A percentile compares a stretch with the other conserved stretches of the same genome.
These are phyloP conservation scores for Drosophila sucinea DNA, from an alignment of 1,140 invertebrate species.

Conservation along the genomic window DNA sequence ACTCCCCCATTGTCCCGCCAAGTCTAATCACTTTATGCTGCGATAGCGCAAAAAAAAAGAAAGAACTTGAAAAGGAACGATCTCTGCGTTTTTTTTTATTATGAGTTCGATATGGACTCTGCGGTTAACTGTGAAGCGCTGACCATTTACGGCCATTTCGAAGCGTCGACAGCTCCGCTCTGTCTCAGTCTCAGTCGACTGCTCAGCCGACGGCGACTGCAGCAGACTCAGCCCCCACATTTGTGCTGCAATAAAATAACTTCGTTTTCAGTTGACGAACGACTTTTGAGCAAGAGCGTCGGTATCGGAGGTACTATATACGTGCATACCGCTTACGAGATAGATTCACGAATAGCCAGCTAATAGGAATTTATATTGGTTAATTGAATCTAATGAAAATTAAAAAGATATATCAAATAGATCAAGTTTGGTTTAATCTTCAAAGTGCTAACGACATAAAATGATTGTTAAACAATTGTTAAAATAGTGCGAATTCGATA, in stretches of 20 bases:
- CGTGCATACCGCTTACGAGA: not conserved
- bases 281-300: slow-evolving; percentile 61
- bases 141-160: slow-evolving; percentile 53
- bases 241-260: slow-evolving; percentile 44
- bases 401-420: slow-evolving; percentile 24
- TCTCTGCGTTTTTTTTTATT: slow-evolving; percentile 32
- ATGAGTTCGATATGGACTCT: slow-evolving; percentile 22
- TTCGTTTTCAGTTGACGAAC: slow-evolving; percentile 60
- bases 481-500: slow-evolving; percentile 41
- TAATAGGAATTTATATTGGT: slow-evolving; percentile 38
- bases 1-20: not conserved
- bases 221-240: slow-evolving; percentile 32
- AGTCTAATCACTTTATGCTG: slow-evolving; percentile 6
- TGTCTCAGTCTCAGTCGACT: not conserved
- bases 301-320: slow-evolving; percentile 7
- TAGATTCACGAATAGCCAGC: slow-evolving; percentile 16
- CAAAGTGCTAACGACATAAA: slow-evolving; percentile 29
- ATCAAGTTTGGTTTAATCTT: not conserved
- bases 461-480: slow-evolving; percentile 23
- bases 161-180: slow-evolving; percentile 34
- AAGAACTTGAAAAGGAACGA: slow-evolving; percentile 34
- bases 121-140: slow-evolving; percentile 65
- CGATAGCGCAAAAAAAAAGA: slow-evolving; percentile 27
- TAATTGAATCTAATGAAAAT: slow-evolving; percentile 20
- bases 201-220: not conserved